Base-by-base conservation (phyloP, 2,888 invertebrate genomes). In the Dicyrtomina minuta region DNA sequence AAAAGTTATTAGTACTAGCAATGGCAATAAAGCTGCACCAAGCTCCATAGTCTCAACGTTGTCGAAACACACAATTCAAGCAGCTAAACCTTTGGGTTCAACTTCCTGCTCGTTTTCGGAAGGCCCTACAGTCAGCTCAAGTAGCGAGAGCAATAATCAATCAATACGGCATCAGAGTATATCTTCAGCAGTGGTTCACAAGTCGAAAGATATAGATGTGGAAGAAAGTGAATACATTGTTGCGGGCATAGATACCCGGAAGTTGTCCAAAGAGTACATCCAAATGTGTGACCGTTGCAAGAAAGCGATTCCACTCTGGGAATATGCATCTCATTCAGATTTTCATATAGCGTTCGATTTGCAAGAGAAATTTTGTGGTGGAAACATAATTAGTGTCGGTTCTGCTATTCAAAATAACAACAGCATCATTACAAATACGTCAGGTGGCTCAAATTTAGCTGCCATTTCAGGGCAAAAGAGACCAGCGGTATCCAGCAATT, bases 301-400 rank as follows among this genome's bases (percentile, higher is more conserved):
- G 27, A 86, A 87, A 80, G 83, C 81, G 72, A 83, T 94, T 65
- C 81, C 85, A 13, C 75, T 85, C 3, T 85, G 85, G 72, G 89
- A 89, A 71, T 84, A 89, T 77, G 81, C 84, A 0, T 90, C 92
- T 79, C 95, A 95, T 82, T 82, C 86, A 78, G 95, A 96, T 83
- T 93, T 88, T 81, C 96, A 96, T 81, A 85, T 90, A 78, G 96
- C 96, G 5, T 87, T 88, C 79, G 88, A 88, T 79, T 81, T 96
- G 64, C 91, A 88, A 77, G 83, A 85, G 76, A 86, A 88, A 81
- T 80, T 90, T 27, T 26, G 22, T 22, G 41, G 33, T 13, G 46
- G 27, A 17, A 3, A 17, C 55, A 55, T 13, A 56, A 53, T 26
- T 24, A 56, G 33, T 55, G 33, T 27, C 17, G 33, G n/a, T 56